Evolutionary conservation across 1,140 invertebrate genomes (phyloP).

Genomic region (Atta cephalotes): DNA sequence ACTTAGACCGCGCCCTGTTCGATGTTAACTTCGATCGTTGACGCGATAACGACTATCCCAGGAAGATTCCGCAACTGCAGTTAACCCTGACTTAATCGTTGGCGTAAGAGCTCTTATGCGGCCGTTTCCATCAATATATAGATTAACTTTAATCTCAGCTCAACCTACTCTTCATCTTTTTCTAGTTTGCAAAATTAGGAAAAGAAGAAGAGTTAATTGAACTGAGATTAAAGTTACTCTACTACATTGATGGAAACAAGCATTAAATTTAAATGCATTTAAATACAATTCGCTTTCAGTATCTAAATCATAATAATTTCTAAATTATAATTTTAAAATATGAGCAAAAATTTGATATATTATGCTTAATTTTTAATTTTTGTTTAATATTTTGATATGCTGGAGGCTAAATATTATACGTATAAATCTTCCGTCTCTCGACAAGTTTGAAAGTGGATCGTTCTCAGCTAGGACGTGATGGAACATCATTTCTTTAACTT

Average conservation of each 20-base stretch:
- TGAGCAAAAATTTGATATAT: background rate
- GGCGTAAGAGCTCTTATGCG: background rate
- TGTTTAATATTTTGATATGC: background rate
- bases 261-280: background rate
- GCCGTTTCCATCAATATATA: too few relatives aligned
- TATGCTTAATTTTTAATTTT: background rate
- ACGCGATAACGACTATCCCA: slow-evolving; percentile 34
- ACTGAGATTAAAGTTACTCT: too few relatives aligned
- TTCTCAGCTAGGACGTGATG: background rate
- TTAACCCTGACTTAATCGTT: slow-evolving; percentile 30
- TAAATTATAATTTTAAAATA: background rate
- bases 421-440: background rate
- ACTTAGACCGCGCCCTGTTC: slow-evolving; percentile 41
- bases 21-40: slow-evolving; percentile 39
- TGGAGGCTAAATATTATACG: background rate
- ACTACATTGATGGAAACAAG: too few relatives aligned
- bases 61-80: background rate
- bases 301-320: background rate
- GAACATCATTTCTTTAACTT: background rate
- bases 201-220: too few relatives aligned
- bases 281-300: background rate
- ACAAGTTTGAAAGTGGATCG: background rate
- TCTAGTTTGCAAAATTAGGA: too few relatives aligned
- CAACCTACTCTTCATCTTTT: too few relatives aligned
- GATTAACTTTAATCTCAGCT: too few relatives aligned